Evolutionary conservation across 2,113 vertebrate species (phyloP), one percentile per base, ranked within the genome.

Genomic region (Australoheros scitulus): DNA sequence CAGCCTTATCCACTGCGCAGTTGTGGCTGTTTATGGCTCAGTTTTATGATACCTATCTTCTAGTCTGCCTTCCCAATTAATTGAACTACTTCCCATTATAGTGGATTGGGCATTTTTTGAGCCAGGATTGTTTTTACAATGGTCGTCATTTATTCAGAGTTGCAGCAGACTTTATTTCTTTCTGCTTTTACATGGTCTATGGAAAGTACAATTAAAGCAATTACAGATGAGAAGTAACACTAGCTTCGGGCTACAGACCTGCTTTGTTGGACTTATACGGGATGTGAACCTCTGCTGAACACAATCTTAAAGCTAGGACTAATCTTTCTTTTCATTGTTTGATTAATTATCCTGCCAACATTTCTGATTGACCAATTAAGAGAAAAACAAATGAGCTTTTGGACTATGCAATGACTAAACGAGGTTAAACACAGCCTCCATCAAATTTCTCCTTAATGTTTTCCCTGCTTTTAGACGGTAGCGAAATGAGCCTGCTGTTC

Each of bases 311-410:
- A 85, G 78, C 56, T 36, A 52, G 74, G 34, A 74, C 82, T 76
- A 77, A 86, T 84, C 65, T 80, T 65, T 82, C 74, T 82, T 88
- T 80, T 88, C 76, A 58, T 75, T 87, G 63, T 87, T 82, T 90
- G 91, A 92, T 91, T 81, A 85, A 92, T 91, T 81, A 56, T 77
- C 59, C 87, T 88, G 91, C 70, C 90, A 75, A 70, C 29, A 38
- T 90, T 78, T 60, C 81, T 90, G 88, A 93, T 89, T 92, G 87
- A 87, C 84, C 85, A 93, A 93, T 94, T 91, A 92, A 59, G 50
- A 77, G 64, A 76, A 81, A 83, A 93, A 88, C 81, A 92, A 81
- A 89, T 78, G 75, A 79, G 56, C 9, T 60, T 77, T 81, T 64
- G 76, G 76, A 78, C 75, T 52, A 36, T 47, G 83, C 58, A 78